These are phyloP conservation scores for Aurelia sp. DNA, from an alignment of 30 jellyfish, hydroid and myxozoan genomes.

Conservation along the genomic window DNA sequence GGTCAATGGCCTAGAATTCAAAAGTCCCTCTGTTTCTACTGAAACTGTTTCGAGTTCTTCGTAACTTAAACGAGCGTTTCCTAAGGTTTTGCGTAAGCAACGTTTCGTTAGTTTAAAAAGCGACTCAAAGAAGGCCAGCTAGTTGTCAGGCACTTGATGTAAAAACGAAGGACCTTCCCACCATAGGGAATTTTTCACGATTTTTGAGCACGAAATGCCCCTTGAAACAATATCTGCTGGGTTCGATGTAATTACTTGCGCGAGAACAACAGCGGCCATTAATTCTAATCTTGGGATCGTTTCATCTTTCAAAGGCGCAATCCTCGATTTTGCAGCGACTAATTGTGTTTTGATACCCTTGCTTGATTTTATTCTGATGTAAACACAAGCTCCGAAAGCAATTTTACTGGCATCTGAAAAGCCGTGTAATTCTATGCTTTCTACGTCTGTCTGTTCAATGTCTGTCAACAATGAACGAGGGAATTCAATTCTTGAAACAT, in stretches of 20 bases:
- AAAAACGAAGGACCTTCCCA: conserved; percentile 21
- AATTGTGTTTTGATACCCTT: not conserved
- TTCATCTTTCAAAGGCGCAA: conserved; percentile 22
- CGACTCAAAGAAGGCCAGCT: conserved; percentile 3
- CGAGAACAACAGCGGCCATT: not conserved
- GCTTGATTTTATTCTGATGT: not conserved
- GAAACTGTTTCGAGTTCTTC: conserved; percentile 42
- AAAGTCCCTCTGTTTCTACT: conserved; percentile 16
- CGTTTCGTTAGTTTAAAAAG: not conserved
- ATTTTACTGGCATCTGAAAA: not conserved
- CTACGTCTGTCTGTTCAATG: too few relatives aligned
- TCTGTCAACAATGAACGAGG: too few relatives aligned
- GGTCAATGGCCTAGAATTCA: conserved; percentile 32
- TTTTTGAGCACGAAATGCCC: not conserved
- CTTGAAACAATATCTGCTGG: conserved; percentile 37
- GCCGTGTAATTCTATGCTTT: not conserved
- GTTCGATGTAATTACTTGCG: not conserved
- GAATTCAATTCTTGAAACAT: too few relatives aligned
- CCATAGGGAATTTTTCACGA: not conserved
- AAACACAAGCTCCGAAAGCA: not conserved
- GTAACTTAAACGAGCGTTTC: not conserved
- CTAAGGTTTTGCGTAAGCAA: not conserved
- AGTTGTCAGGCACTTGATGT: not conserved
- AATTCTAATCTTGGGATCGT: not conserved
- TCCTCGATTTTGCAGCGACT: conserved; percentile 18